A percentile compares a stretch with the other conserved stretches of the same genome.
Evolutionary conservation across 2,797 vertebrate species (phyloP).

Genomic region (Acridotheres tristis): DNA sequence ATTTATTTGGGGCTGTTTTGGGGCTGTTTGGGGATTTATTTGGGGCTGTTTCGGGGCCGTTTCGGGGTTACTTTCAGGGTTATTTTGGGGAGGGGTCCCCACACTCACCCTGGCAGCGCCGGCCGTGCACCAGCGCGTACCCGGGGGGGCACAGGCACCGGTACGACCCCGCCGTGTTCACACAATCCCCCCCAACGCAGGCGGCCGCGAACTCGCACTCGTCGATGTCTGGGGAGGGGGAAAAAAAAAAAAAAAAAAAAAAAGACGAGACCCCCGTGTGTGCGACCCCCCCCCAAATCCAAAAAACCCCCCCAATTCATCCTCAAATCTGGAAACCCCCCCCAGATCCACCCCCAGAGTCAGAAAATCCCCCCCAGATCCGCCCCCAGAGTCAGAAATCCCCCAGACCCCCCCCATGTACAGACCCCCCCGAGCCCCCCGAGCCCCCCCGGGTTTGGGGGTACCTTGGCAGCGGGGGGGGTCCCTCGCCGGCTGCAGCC

Average conservation of each 20-base stretch:
- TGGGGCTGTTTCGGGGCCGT: no score
- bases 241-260: no score
- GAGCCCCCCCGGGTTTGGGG: neutral
- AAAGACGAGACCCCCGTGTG: neutral
- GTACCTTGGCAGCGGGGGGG: neutral
- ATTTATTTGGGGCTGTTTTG: no score
- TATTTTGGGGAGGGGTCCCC: neutral
- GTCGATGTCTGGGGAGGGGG: neutral
- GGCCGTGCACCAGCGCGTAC: conserved; percentile 81
- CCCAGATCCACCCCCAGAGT: neutral
- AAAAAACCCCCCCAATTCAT: neutral
- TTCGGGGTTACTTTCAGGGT: no score
- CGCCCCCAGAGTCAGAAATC: neutral
- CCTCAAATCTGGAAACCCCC: no score
- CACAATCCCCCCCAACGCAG: conserved; percentile 87
- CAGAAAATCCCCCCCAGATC: neutral
- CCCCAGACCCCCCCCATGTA: neutral
- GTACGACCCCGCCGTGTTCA: conserved; percentile 90
- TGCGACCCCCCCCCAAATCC: neutral
- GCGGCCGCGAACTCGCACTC: conserved; percentile 31
- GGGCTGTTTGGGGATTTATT: no score
- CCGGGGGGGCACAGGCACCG: conserved; percentile 88
- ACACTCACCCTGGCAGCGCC: conserved; percentile 84
- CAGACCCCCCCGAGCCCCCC: no score
- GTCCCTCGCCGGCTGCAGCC: neutral